Conservation (phyloP, 2,888 invertebrate genomes). For the Metacarcinus magister region DNA sequence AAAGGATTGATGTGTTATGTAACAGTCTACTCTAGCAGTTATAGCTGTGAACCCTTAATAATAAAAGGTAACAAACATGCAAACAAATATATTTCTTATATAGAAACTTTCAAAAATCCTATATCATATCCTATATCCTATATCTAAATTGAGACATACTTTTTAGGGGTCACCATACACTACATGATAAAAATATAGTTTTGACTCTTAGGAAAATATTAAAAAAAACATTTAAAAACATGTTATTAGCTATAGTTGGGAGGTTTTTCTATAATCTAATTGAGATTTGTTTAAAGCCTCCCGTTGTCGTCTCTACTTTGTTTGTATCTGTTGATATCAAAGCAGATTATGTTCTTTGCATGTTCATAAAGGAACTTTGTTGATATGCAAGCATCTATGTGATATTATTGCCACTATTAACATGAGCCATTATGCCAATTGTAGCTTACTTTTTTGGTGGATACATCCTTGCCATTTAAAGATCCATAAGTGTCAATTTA, state of each 20-base stretch:
- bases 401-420: not conserved
- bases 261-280: not conserved
- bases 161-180: not conserved
- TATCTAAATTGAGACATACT: not conserved
- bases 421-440: not conserved
- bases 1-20: not conserved
- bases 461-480: not conserved
- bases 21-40: not conserved
- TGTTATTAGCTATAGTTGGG: not conserved
- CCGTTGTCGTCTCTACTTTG: not conserved
- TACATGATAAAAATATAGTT: not conserved
- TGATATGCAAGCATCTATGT: not conserved
- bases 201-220: slow-evolving; percentile 8
- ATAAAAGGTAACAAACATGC: not conserved
- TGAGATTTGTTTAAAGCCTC: not conserved
- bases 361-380: not conserved
- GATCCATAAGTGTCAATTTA: not conserved
- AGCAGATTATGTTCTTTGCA: not conserved
- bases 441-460: not conserved
- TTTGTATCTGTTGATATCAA: not conserved
- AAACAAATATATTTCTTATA: not conserved
- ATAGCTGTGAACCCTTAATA: not conserved
- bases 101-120: not conserved
- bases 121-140: not conserved
- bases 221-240: not conserved